A percentile compares a stretch with the other conserved stretches of the same genome.
phyloP scores from a whole-genome alignment of 2,797 vertebrate genomes.

The Bovichtus variegatus region DNA sequence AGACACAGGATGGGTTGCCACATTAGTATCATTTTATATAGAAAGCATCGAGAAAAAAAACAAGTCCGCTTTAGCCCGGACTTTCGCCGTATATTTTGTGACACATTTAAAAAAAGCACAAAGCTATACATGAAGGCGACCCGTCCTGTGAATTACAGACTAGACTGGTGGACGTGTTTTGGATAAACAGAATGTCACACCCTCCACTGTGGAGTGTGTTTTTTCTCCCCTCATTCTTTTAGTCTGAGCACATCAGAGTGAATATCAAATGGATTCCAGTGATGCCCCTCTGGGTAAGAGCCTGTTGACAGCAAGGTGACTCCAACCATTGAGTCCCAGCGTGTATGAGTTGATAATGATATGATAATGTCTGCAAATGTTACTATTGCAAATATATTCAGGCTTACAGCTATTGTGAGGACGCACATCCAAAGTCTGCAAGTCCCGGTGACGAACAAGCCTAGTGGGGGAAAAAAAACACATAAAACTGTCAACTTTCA shows the following conservation, averaged over 20 bases:
- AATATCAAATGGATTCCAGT: neutral
- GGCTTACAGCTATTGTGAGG: conserved; percentile 10
- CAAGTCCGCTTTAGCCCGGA: too few species aligned
- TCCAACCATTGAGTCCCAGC: conserved; percentile 1
- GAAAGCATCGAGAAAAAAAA: too few species aligned
- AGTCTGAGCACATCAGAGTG: neutral
- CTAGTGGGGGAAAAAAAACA: neutral
- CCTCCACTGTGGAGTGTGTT: neutral
- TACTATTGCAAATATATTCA: conserved; percentile 34
- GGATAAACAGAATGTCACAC: neutral
- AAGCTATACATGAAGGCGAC: too few species aligned
- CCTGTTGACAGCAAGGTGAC: conserved; percentile 32
- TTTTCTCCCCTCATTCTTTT: neutral
- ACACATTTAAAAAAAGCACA: neutral
- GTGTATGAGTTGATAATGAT: neutral
- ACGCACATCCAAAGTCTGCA: neutral
- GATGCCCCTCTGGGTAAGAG: neutral
- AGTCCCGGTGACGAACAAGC: conserved; percentile 20
- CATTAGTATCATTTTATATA: too few species aligned
- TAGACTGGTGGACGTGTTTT: neutral
- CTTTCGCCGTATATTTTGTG: too few species aligned
- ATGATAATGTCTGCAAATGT: conserved; percentile 12
- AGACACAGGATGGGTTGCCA: neutral
- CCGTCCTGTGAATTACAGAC: neutral
- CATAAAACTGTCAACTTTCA: conserved; percentile 1